These are phyloP conservation scores for Imbricaverruca yamaguchii DNA, from an alignment of 2,888 invertebrate species.

Conservation along the genomic window DNA sequence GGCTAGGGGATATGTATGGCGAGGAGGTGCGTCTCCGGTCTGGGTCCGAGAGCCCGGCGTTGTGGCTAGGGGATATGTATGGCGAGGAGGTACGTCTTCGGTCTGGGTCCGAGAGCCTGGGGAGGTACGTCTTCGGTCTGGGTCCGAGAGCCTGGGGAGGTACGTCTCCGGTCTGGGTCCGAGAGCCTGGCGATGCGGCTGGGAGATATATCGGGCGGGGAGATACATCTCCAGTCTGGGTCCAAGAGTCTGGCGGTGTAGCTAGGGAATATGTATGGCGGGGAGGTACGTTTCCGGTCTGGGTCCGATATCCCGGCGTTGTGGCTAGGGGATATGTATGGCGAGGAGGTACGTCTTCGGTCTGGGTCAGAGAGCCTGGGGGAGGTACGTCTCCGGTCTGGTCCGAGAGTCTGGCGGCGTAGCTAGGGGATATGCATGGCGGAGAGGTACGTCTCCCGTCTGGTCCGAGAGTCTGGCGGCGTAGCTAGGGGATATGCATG, in stretches of 20 bases:
- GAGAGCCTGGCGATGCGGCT: slow-evolving; percentile 86
- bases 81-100: slow-evolving; percentile 70
- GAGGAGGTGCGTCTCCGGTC: slow-evolving; percentile 63
- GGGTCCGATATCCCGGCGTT: slow-evolving; percentile 69
- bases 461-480: slow-evolving; percentile 71
- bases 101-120: slow-evolving; percentile 47
- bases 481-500: slow-evolving; percentile 87
- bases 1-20: slow-evolving; percentile 86
- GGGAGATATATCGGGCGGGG: slow-evolving; percentile 85
- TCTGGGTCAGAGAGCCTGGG: slow-evolving; percentile 47
- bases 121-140: slow-evolving; percentile 57
- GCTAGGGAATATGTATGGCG: slow-evolving; percentile 84
- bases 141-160: slow-evolving; percentile 63
- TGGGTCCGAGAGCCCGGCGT: slow-evolving; percentile 65
- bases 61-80: slow-evolving; percentile 87
- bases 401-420: slow-evolving; percentile 65
- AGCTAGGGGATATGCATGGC: slow-evolving; percentile 86
- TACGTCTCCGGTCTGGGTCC: slow-evolving; percentile 44
- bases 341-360: slow-evolving; percentile 67
- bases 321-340: slow-evolving; percentile 87
- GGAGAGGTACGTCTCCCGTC: slow-evolving; percentile 63
- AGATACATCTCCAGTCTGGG: slow-evolving; percentile 53
- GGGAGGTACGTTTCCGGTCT: slow-evolving; percentile 60
- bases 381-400: slow-evolving; percentile 57
- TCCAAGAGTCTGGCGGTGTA: slow-evolving; percentile 80